Percentiles rank a stretch among this genome's conserved stretches.
Evolutionary conservation across 1,140 invertebrate genomes (phyloP).

Genomic region (Akabosia matsudoensis): DNA sequence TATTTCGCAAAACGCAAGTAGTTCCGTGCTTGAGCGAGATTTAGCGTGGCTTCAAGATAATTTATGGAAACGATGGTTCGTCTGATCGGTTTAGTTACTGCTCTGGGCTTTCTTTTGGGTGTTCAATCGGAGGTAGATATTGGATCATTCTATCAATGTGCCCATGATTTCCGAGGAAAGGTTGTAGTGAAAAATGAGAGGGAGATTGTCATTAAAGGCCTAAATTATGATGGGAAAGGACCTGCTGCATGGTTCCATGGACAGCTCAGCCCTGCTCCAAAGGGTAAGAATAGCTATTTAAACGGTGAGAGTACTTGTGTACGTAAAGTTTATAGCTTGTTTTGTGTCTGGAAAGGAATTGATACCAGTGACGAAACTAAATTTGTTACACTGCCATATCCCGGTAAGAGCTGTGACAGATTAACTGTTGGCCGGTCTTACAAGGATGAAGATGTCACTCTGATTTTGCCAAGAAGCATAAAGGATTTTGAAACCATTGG

Average conservation of each 20-base stretch:
- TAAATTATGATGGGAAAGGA: slow-evolving; percentile 10
- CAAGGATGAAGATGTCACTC: not conserved
- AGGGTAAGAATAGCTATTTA: no score
- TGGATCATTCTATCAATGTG: slow-evolving; percentile 11
- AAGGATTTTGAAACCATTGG: slow-evolving; percentile 8
- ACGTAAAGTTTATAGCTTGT: no score
- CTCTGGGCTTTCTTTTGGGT: not conserved
- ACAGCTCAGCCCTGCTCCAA: not conserved
- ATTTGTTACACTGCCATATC: not conserved
- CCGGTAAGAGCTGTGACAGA: not conserved
- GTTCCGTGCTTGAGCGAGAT: no score
- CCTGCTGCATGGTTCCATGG: slow-evolving; percentile 10
- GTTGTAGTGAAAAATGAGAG: slow-evolving; percentile 3
- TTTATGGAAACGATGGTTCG: no score
- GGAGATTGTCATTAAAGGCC: slow-evolving; percentile 3
- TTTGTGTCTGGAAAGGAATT: not conserved
- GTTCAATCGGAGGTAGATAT: not conserved
- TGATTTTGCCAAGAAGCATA: not conserved
- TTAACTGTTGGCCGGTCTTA: not conserved
- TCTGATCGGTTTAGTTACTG: no score
- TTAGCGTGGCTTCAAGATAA: no score
- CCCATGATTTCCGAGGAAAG: slow-evolving; percentile 3
- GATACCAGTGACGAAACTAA: not conserved
- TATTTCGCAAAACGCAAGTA: no score
- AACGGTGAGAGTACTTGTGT: no score